Percentiles rank a stretch among this genome's conserved stretches.
These are phyloP conservation scores for Caenorhabditis sp. DNA, from an alignment of 2,888 invertebrate species.

Conservation along the genomic window DNA sequence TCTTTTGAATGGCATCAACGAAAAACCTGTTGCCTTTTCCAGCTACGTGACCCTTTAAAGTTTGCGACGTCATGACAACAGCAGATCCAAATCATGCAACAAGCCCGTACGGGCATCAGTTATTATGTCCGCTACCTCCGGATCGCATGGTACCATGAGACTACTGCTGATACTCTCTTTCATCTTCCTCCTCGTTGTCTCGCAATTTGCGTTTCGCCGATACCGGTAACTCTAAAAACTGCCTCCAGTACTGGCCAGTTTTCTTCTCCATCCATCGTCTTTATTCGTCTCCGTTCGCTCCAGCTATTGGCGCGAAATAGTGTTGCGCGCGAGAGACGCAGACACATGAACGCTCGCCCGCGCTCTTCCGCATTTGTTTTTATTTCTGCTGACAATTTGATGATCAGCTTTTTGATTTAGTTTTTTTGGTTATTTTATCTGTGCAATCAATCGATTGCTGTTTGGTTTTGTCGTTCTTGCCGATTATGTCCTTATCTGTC, in stretches of 20 bases:
- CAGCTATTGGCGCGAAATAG: background rate
- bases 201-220: no score
- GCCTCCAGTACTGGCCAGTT: background rate
- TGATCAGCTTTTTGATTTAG: no score
- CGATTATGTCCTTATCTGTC: background rate
- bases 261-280: background rate
- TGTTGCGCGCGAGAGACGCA: background rate
- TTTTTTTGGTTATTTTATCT: background rate
- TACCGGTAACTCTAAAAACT: background rate
- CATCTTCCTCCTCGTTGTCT: no score
- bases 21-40: no score
- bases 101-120: no score
- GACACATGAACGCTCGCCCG: background rate
- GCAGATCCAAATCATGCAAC: no score
- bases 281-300: background rate
- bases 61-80: no score
- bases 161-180: no score
- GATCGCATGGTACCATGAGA: no score
- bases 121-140: no score
- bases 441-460: conserved; percentile 10
- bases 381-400: background rate
- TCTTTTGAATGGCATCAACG: no score
- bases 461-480: background rate
- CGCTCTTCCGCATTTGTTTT: background rate
- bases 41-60: no score